Evolutionary conservation across 1,140 invertebrate genomes (phyloP).

Genomic region (Nasonia longicornis): DNA sequence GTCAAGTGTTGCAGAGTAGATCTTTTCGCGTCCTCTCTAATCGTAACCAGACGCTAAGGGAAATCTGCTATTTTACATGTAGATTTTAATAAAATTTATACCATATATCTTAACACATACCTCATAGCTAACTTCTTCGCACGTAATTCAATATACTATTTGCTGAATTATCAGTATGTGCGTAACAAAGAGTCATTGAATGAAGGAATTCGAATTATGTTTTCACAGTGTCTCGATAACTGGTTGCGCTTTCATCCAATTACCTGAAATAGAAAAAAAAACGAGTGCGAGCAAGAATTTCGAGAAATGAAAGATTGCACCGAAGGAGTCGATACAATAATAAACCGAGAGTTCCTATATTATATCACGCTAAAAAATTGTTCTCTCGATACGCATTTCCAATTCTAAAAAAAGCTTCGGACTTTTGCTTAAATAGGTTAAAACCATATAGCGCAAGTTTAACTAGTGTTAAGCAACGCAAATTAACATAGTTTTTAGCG

Average conservation of each 20-base stretch:
- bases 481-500: slow-evolving; percentile 17
- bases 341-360: not conserved
- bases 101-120: not conserved
- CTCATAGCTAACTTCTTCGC: not conserved
- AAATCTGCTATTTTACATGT: no score
- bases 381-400: not conserved
- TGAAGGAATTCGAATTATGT: not conserved
- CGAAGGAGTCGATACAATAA: not conserved
- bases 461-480: slow-evolving; percentile 18
- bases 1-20: not conserved
- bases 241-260: not conserved
- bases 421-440: slow-evolving; percentile 8
- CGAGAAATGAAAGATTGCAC: not conserved
- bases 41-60: no score
- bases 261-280: not conserved
- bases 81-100: no score
- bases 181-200: not conserved
- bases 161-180: not conserved
- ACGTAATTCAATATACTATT: not conserved
- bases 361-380: not conserved
- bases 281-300: not conserved
- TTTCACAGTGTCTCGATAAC: not conserved
- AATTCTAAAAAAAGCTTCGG: not conserved
- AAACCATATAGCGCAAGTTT: slow-evolving; percentile 5
- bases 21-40: no score